These are phyloP conservation scores for Frankliniella intonsa DNA, from an alignment of 2,888 invertebrate species.

Conservation along the genomic window DNA sequence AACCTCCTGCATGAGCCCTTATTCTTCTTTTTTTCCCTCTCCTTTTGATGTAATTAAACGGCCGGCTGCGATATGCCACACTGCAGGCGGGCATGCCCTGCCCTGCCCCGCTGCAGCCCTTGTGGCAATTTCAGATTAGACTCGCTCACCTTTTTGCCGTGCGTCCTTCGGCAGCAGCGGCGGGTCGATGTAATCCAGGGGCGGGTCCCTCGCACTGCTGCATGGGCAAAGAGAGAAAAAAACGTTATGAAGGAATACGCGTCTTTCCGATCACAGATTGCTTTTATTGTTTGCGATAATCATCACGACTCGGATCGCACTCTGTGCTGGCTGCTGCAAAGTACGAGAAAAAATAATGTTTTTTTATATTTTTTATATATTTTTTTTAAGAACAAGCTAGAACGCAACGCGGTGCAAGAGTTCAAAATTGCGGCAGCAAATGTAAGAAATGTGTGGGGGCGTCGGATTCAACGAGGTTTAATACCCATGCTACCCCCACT, in stretches of 20 bases:
- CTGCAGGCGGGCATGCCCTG: background rate
- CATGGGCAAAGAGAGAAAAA: background rate
- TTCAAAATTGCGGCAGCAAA: no score
- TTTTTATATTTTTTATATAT: no score
- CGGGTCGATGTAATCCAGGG: background rate
- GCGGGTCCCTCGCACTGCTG: background rate
- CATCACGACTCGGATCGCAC: background rate
- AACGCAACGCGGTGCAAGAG: no score
- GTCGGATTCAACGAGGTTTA: no score
- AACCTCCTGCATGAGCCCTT: no score
- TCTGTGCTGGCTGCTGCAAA: no score
- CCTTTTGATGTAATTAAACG: conserved; percentile 1
- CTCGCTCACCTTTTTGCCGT: conserved; percentile 1
- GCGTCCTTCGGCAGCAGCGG: background rate
- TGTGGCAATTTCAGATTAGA: conserved; percentile 22
- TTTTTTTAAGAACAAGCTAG: no score
- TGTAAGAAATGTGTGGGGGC: no score
- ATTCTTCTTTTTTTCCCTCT: no score
- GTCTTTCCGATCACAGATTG: background rate
- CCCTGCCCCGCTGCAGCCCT: background rate
- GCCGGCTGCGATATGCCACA: background rate
- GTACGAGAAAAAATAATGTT: no score
- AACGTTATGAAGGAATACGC: background rate
- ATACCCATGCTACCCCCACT: no score
- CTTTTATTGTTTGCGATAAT: background rate